phyloP scores from a whole-genome alignment of 1,140 invertebrate species.

The Dolichoris vasculosae region DNA sequence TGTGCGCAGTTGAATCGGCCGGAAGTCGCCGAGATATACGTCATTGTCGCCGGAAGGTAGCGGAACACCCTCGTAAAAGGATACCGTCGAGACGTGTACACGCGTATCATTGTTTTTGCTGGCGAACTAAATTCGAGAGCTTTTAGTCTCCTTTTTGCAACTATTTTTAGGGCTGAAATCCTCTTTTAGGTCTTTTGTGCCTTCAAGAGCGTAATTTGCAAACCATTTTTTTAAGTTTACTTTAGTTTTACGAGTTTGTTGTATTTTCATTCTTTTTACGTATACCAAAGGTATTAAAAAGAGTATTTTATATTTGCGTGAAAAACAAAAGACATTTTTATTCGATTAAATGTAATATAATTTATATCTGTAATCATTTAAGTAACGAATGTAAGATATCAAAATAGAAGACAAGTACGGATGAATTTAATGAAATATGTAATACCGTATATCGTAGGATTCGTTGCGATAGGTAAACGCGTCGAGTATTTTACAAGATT shows the following conservation, averaged over 20 bases:
- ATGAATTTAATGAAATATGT: neutral
- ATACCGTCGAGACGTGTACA: constrained; percentile 14
- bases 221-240: neutral
- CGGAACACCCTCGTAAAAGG: constrained; percentile 45
- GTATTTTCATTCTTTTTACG: neutral
- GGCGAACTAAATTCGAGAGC: neutral
- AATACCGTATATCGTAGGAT: neutral
- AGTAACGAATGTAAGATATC: neutral
- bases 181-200: neutral
- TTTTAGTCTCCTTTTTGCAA: constrained; percentile 1
- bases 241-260: neutral
- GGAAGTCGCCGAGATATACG: constrained; percentile 55
- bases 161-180: neutral
- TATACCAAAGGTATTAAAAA: neutral
- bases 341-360: too few relatives aligned
- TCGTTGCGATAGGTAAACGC: neutral
- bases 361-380: neutral
- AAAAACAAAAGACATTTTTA: too few relatives aligned
- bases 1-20: constrained; percentile 52
- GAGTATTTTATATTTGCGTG: neutral
- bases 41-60: constrained; percentile 47
- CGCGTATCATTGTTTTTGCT: constrained; percentile 39
- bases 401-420: too few relatives aligned
- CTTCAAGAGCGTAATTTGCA: neutral
- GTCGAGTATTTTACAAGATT: neutral